These are phyloP conservation scores for Myiothlypis coronata DNA, from an alignment of 2,797 vertebrate genomes.

Conservation along the genomic window DNA sequence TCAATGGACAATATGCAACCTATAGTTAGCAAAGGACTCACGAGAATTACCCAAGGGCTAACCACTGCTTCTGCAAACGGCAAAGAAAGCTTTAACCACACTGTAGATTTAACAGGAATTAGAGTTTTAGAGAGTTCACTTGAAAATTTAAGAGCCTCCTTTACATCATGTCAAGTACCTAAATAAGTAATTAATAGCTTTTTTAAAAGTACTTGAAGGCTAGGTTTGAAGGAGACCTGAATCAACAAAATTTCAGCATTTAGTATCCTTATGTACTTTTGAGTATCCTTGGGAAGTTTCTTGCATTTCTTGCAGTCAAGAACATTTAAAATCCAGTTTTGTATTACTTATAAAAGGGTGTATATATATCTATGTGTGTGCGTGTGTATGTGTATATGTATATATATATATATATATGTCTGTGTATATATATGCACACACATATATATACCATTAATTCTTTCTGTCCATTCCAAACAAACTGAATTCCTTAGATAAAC, in stretches of 20 bases:
- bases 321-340: not conserved
- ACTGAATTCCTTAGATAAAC: not conserved
- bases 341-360: not conserved
- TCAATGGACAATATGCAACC: not conserved
- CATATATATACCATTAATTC: not conserved
- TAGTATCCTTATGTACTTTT: not conserved
- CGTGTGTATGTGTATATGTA: fast-evolving
- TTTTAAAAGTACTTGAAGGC: not conserved
- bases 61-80: not conserved
- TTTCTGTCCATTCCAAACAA: not conserved
- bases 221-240: not conserved
- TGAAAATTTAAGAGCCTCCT: not conserved
- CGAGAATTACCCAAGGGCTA: not conserved
- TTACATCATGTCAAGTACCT: not conserved
- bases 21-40: not conserved
- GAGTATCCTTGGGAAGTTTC: not conserved
- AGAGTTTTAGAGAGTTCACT: not conserved
- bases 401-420: too few relatives aligned
- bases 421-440: too few relatives aligned
- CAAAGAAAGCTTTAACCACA: not conserved
- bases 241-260: not conserved
- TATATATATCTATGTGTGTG: not conserved
- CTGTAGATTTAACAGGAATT: not conserved
- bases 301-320: not conserved
- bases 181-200: not conserved